Conservation (phyloP, 2,888 invertebrate species). For the Hemithea aestivaria region DNA sequence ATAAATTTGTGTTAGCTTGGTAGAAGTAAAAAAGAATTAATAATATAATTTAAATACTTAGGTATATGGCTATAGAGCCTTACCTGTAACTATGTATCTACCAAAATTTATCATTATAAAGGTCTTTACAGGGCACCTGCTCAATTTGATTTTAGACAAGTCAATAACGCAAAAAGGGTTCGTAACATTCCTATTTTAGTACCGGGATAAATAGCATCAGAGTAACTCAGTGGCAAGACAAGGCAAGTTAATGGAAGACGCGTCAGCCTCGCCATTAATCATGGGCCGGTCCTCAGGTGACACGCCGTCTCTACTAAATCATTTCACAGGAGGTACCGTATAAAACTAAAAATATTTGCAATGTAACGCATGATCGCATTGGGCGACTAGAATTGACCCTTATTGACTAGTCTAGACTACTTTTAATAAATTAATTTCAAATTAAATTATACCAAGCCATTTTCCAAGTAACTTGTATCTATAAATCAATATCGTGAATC, state of each 20-base stretch:
- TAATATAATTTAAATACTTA: too few species aligned
- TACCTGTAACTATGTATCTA: too few species aligned
- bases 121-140: too few species aligned
- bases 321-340: conserved; percentile 23
- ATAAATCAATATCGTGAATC: conserved; percentile 17
- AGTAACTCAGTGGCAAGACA: conserved; percentile 22
- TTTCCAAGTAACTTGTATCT: too few species aligned
- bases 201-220: conserved; percentile 13
- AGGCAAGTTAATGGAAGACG: conserved; percentile 23
- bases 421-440: too few species aligned
- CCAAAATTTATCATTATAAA: too few species aligned
- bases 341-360: neutral
- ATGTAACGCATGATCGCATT: neutral
- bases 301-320: conserved; percentile 30
- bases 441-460: too few species aligned
- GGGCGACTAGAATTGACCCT: neutral
- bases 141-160: too few species aligned
- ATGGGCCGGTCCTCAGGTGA: conserved; percentile 29
- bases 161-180: conserved; percentile 7
- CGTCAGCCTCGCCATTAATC: conserved; percentile 32
- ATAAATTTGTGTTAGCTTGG: too few species aligned
- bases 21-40: too few species aligned
- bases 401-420: too few species aligned
- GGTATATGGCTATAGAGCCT: too few species aligned
- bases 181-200: conserved; percentile 8